Base-by-base conservation (phyloP, 2,113 vertebrate species). In the Oreochromis tanganicae region DNA sequence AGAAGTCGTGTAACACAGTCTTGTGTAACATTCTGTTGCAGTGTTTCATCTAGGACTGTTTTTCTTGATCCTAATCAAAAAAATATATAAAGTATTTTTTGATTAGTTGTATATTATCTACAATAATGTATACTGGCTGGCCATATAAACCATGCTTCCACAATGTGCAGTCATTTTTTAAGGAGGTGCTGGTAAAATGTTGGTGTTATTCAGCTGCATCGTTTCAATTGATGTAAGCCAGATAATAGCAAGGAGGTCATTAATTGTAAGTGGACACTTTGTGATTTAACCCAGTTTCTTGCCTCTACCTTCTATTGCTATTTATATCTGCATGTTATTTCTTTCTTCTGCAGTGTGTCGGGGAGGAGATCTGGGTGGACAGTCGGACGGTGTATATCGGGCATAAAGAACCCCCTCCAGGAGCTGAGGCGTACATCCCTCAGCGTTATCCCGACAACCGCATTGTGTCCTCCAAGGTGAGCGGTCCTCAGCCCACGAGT, bases 291-390 rank as follows among this genome's bases (percentile, higher is more conserved):
- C 75, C 10, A 7, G 66, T 81, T 84, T 80, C 68, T 52, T 83
- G 1, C 16, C 27, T 7, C 29, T 55, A 52, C 78, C 83, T 90
- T 73, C 57, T 87, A 27, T 71, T 86, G 32, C 92, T 88, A 80
- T 91, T 87, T 87, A 81, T 93, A 87, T 83, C 83, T 80, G 3
- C 16, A 16, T 82, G 14, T 86, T 19, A 52, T 90, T 38, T 80
- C 34, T 92, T 41, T 91, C 32, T 90, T 63, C 24, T 9, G 88
- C 83, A 99, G 98, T 99, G 98, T 95, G 96, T 97, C 21, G 98
- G 98, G 92, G 98, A 99, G 96, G 98, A 99, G 95, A 97, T 96
- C 46, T 99, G 98, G 97, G 97, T 99, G 95, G 98, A 99, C 97
- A 99, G 95, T 94, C 96, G 98, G 88, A 99, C 98, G 48, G 96